A percentile compares a stretch with the other conserved stretches of the same genome.
phyloP scores from a whole-genome alignment of 37 sponge, comb jelly and placozoan species.

The Tethya wilhelma region DNA sequence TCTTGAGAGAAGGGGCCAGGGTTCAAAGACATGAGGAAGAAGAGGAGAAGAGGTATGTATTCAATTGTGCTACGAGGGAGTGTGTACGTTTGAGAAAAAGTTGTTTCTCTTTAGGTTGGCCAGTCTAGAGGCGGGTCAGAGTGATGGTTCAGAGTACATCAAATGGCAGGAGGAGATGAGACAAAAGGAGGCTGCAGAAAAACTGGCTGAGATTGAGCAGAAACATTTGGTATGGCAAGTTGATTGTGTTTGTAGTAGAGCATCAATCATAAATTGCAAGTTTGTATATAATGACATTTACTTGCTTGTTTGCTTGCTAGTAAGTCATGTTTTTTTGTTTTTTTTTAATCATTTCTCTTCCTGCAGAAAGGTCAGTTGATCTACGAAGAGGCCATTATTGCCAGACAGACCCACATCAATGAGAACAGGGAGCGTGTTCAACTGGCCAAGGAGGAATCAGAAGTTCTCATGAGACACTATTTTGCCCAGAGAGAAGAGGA shows the following conservation, averaged over 20 bases:
- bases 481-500: slow-evolving; percentile 77
- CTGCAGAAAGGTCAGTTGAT: slow-evolving; percentile 83
- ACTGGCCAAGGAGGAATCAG: slow-evolving; percentile 82
- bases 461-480: slow-evolving; percentile 79
- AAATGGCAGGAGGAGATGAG: slow-evolving; percentile 88
- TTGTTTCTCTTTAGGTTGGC: slow-evolving; percentile 52
- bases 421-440: slow-evolving; percentile 66
- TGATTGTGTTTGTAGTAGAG: background rate
- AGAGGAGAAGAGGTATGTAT: slow-evolving; percentile 69
- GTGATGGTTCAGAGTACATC: slow-evolving; percentile 76
- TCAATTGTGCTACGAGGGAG: background rate
- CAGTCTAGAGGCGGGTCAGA: slow-evolving; percentile 83
- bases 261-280: too few relatives aligned
- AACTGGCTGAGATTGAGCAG: slow-evolving; percentile 81
- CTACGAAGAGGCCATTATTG: slow-evolving; percentile 97
- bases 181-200: slow-evolving; percentile 79
- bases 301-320: too few relatives aligned
- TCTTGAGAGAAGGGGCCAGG: slow-evolving; percentile 94
- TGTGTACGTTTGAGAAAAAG: background rate
- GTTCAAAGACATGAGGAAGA: slow-evolving; percentile 81
- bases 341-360: background rate
- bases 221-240: slow-evolving; percentile 72
- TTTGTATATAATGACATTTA: too few relatives aligned
- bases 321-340: background rate
- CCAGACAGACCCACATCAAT: slow-evolving; percentile 69